Percentiles rank a stretch among this genome's conserved stretches.
phyloP scores from a whole-genome alignment of 2,888 invertebrate genomes.

The Lithophane socia region DNA sequence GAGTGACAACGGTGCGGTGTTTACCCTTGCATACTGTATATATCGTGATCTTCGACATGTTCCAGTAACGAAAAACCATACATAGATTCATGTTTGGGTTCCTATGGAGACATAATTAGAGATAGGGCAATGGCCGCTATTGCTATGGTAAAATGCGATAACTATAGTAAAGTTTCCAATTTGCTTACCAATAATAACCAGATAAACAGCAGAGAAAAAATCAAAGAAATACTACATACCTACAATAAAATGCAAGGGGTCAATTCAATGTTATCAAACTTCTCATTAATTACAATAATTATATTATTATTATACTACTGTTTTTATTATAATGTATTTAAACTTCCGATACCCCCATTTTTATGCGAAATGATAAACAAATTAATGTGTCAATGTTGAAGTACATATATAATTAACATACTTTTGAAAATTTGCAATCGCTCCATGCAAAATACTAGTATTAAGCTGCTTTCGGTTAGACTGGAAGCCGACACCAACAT shows the following conservation, averaged over 20 bases:
- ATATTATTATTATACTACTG: constrained; percentile 20
- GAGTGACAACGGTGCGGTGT: too few relatives aligned
- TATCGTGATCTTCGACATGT: too few relatives aligned
- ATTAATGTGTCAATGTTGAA: constrained; percentile 50
- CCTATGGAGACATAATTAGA: too few relatives aligned
- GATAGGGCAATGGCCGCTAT: too few relatives aligned
- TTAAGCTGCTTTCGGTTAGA: too few relatives aligned
- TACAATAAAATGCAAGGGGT: neutral
- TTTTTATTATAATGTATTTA: constrained; percentile 24
- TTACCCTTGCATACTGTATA: too few relatives aligned
- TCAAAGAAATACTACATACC: neutral
- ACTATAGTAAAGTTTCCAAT: neutral
- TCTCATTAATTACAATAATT: constrained; percentile 6
- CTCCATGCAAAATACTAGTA: too few relatives aligned
- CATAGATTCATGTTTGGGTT: too few relatives aligned
- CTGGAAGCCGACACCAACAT: too few relatives aligned
- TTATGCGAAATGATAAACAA: constrained; percentile 42
- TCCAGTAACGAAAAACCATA: too few relatives aligned
- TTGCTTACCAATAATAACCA: neutral
- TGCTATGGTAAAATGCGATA: too few relatives aligned
- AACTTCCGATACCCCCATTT: constrained; percentile 37
- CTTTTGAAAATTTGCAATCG: neutral
- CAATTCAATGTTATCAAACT: constrained; percentile 21
- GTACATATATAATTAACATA: neutral
- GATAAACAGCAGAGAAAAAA: neutral